Conservation (phyloP, 2,113 vertebrate genomes). For the Jacana jacana region DNA sequence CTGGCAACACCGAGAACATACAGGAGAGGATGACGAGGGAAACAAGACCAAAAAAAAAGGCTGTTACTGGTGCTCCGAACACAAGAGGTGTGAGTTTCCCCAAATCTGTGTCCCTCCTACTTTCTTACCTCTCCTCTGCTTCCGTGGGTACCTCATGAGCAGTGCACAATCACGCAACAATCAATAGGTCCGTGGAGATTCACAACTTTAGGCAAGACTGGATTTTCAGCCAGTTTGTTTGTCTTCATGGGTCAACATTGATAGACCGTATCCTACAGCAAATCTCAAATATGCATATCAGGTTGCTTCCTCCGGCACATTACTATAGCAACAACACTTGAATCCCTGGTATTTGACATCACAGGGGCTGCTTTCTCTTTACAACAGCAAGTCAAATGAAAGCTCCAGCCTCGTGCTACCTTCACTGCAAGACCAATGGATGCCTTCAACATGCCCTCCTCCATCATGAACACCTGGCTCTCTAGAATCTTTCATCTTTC, state of each 20-base stretch:
- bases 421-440: not conserved
- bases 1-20: not conserved
- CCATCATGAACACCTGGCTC: not conserved
- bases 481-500: not conserved
- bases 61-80: not conserved
- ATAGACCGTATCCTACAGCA: not conserved
- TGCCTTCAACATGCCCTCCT: not conserved
- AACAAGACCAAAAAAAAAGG: not conserved
- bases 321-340: conserved; percentile 4
- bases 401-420: not conserved
- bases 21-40: not conserved
- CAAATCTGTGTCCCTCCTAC: not conserved
- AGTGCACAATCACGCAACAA: not conserved
- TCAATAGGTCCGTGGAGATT: not conserved
- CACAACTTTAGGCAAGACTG: not conserved
- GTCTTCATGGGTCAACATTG: not conserved
- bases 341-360: not conserved
- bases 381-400: not conserved
- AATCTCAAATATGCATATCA: not conserved
- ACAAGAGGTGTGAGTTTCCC: not conserved
- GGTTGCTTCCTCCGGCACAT: not conserved
- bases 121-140: not conserved
- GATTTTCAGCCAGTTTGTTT: not conserved
- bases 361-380: not conserved
- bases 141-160: accelerated